Percentiles rank a stretch among this genome's conserved stretches.
These are phyloP conservation scores for Drosophila ironensis DNA, from an alignment of 1,140 invertebrate genomes.

Conservation along the genomic window DNA sequence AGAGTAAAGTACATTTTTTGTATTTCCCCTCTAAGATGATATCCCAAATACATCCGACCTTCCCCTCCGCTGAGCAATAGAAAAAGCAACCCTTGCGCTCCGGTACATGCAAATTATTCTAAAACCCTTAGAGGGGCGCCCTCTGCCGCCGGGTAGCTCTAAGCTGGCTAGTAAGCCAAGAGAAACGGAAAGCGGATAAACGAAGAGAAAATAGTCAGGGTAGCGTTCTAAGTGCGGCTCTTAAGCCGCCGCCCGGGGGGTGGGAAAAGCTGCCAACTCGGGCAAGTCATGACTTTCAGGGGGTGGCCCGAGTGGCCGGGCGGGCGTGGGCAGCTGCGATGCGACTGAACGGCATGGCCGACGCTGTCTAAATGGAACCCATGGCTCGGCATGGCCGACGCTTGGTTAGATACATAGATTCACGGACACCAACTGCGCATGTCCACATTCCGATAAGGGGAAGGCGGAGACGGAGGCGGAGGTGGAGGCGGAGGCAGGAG, in stretches of 20 bases:
- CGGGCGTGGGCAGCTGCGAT: conserved; percentile 40
- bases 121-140: conserved; percentile 34
- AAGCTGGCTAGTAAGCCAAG: conserved; percentile 32
- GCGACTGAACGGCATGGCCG: conserved; percentile 72
- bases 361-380: conserved; percentile 67
- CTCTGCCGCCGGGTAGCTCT: conserved; percentile 49
- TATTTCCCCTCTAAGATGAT: conserved; percentile 9
- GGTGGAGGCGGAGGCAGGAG: background rate
- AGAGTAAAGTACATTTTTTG: background rate
- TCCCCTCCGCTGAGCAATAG: conserved; percentile 13
- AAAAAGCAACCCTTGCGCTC: no score
- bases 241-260: conserved; percentile 31
- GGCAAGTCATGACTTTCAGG: background rate
- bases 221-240: conserved; percentile 45
- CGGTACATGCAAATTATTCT: background rate
- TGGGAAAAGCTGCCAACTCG: conserved; percentile 48
- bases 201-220: conserved; percentile 57
- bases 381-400: conserved; percentile 45
- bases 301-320: background rate
- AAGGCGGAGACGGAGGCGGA: no score
- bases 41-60: conserved; percentile 8
- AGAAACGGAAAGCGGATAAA: conserved; percentile 57
- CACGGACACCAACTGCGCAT: conserved; percentile 45
- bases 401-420: conserved; percentile 52
- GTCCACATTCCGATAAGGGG: no score